These are phyloP conservation scores for Manduca sexta DNA, from an alignment of 1,140 invertebrate species.

Conservation along the genomic window DNA sequence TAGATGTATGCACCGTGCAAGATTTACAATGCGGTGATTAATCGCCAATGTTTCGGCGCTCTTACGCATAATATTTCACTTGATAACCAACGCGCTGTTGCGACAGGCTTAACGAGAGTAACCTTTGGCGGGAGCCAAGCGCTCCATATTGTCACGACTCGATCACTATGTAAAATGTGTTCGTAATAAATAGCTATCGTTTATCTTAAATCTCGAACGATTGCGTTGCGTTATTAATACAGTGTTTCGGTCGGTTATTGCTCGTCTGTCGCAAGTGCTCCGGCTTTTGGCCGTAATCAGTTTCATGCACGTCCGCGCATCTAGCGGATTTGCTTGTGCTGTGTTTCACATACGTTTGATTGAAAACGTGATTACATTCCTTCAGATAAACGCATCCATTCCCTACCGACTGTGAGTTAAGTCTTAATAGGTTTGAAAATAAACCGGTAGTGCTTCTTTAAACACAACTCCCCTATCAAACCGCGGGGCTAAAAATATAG, in stretches of 20 bases:
- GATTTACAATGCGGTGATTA: not conserved
- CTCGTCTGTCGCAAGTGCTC: slow-evolving; percentile 9
- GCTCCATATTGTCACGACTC: slow-evolving; percentile 64
- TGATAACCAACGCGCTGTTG: slow-evolving; percentile 35
- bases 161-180: slow-evolving; percentile 43
- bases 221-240: slow-evolving; percentile 33
- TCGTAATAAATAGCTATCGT: slow-evolving; percentile 55
- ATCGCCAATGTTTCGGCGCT: slow-evolving; percentile 8
- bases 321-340: too few species aligned
- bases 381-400: too few species aligned
- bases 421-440: slow-evolving; percentile 18
- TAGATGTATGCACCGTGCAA: not conserved
- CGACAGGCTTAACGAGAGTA: slow-evolving; percentile 63
- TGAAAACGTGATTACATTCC: too few species aligned
- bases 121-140: slow-evolving; percentile 57
- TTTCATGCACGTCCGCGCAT: too few species aligned
- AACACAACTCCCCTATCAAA: slow-evolving; percentile 35
- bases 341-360: too few species aligned
- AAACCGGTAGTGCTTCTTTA: slow-evolving; percentile 26
- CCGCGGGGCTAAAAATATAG: slow-evolving; percentile 46
- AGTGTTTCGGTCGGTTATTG: slow-evolving; percentile 12
- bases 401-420: too few species aligned
- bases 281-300: not conserved
- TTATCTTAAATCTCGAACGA: slow-evolving; percentile 49
- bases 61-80: slow-evolving; percentile 27